Conservation (phyloP, 2,113 vertebrate species). For the Pedetes capensis region DNA sequence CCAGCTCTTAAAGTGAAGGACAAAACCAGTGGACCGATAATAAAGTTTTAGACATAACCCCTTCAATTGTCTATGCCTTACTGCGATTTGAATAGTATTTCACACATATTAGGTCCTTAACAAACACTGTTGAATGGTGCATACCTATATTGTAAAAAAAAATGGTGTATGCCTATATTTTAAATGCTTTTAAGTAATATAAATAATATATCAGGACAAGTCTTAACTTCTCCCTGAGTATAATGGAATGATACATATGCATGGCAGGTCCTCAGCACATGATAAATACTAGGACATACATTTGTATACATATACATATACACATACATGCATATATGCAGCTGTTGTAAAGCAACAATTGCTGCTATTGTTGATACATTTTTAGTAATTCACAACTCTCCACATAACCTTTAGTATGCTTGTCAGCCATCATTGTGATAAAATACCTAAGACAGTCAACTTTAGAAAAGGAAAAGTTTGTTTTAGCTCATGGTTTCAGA, state of each 20-base stretch:
- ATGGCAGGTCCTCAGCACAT: neutral
- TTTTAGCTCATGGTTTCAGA: neutral
- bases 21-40: neutral
- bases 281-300: neutral
- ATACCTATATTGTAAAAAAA: neutral
- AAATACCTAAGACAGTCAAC: neutral
- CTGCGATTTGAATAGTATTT: neutral
- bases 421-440: no score
- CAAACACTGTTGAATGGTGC: neutral
- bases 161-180: no score
- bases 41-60: neutral
- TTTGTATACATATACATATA: neutral
- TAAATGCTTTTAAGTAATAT: neutral
- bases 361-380: neutral
- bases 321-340: no score
- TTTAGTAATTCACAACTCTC: no score
- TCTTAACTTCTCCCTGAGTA: neutral
- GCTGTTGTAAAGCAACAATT: neutral
- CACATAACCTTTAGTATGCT: no score
- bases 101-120: neutral
- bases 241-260: neutral
- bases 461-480: neutral
- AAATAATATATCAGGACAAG: neutral
- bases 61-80: neutral
- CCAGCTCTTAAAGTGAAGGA: neutral